Evolutionary conservation across 2,797 vertebrate species (phyloP).

Genomic region (Pangasius sanitwongsei): DNA sequence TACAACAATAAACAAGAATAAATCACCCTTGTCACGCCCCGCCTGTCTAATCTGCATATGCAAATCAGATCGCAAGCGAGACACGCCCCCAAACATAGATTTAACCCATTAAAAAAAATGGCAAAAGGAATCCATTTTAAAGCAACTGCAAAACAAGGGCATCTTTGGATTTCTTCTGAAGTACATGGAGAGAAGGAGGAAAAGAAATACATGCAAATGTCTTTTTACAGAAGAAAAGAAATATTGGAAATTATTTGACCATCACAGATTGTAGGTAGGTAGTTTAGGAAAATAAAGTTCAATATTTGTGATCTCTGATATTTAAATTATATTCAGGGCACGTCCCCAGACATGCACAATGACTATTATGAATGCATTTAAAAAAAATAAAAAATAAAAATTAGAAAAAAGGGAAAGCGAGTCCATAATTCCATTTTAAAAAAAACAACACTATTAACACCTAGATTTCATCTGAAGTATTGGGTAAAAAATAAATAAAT

Average conservation of each 20-base stretch:
- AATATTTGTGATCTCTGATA: background rate
- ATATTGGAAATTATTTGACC: background rate
- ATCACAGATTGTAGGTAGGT: background rate
- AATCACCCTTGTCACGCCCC: constrained; percentile 31
- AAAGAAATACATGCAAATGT: background rate
- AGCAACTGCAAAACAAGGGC: background rate
- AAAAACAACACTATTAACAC: background rate
- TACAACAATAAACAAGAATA: constrained; percentile 55
- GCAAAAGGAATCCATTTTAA: background rate
- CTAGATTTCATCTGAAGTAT: background rate
- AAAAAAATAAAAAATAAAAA: background rate
- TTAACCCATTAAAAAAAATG: background rate
- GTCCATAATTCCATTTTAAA: background rate
- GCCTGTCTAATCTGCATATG: constrained; percentile 12
- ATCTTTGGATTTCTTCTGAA: constrained; percentile 8
- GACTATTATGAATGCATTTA: background rate
- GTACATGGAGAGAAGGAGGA: background rate
- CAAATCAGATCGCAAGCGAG: background rate
- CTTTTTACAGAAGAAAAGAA: background rate
- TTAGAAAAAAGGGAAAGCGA: too few species aligned
- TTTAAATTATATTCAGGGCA: background rate
- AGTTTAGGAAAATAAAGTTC: background rate
- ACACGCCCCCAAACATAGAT: background rate
- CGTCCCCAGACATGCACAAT: background rate
- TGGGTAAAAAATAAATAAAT: background rate